Evolutionary conservation across 1,140 invertebrate species (phyloP).

Genomic region (Monomorium pharaonis): DNA sequence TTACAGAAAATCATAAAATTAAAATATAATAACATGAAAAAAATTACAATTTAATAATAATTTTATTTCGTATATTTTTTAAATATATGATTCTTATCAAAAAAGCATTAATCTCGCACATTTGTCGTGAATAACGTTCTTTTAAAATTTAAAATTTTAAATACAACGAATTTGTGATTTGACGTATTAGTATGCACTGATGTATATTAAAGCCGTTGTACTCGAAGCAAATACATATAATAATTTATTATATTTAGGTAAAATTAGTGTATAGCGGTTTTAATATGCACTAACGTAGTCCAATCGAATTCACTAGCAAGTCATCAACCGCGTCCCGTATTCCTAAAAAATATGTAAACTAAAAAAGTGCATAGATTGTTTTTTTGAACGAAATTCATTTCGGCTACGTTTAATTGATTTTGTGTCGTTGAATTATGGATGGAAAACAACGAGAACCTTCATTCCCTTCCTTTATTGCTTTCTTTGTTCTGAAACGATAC

Average conservation of each 20-base stretch:
- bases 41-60: background rate
- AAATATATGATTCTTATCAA: background rate
- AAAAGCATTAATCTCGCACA: background rate
- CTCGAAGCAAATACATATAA: too few species aligned
- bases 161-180: too few species aligned
- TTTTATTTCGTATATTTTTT: background rate
- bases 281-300: too few species aligned
- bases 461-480: background rate
- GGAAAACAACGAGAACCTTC: background rate
- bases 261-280: too few species aligned
- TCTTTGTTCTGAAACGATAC: background rate
- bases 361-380: background rate
- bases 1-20: background rate
- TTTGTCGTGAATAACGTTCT: background rate
- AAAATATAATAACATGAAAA: background rate
- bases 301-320: too few species aligned
- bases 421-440: conserved; percentile 41
- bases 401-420: background rate
- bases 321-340: background rate
- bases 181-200: too few species aligned
- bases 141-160: background rate
- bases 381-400: background rate
- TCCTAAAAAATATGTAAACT: background rate
- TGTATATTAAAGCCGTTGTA: too few species aligned
- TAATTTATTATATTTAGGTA: too few species aligned